A percentile compares a stretch with the other conserved stretches of the same genome.
Evolutionary conservation across 1,140 invertebrate genomes (phyloP).

Genomic region (Thrips palmi): DNA sequence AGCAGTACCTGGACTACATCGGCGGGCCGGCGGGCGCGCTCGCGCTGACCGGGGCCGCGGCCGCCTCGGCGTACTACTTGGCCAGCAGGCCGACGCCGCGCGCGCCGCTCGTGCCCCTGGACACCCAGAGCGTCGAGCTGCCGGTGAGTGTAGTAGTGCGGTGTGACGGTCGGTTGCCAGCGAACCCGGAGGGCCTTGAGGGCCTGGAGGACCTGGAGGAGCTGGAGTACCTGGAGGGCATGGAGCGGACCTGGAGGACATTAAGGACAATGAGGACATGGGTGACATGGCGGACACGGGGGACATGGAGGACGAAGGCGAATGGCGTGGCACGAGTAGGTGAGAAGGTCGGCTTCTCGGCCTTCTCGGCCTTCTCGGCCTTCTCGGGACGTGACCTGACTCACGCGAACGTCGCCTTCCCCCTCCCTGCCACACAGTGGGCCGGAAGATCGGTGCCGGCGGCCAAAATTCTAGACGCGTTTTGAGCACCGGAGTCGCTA

Average conservation of each 20-base stretch:
- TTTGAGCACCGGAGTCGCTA: no score
- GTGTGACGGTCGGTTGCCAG: conserved; percentile 4
- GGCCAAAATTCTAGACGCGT: no score
- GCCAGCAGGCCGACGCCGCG: conserved; percentile 49
- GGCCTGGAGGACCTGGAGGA: background rate
- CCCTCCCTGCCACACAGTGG: no score
- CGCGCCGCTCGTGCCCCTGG: conserved; percentile 53
- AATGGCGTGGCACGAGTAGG: no score
- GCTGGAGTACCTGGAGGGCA: background rate
- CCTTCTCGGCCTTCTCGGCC: no score
- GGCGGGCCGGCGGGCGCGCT: conserved; percentile 52
- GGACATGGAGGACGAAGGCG: no score
- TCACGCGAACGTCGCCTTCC: no score
- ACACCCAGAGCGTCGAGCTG: conserved; percentile 46
- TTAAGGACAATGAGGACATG: no score
- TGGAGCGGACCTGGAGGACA: background rate
- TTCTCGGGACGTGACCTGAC: no score
- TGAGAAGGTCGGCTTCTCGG: no score
- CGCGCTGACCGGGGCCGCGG: conserved; percentile 51
- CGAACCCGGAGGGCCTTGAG: background rate
- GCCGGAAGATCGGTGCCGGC: no score
- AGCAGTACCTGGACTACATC: conserved; percentile 56
- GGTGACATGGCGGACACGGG: no score
- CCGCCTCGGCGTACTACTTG: conserved; percentile 49
- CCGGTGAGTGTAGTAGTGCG: conserved; percentile 30